phyloP scores from a whole-genome alignment of 2,113 vertebrate species.

The Turnix velox region DNA sequence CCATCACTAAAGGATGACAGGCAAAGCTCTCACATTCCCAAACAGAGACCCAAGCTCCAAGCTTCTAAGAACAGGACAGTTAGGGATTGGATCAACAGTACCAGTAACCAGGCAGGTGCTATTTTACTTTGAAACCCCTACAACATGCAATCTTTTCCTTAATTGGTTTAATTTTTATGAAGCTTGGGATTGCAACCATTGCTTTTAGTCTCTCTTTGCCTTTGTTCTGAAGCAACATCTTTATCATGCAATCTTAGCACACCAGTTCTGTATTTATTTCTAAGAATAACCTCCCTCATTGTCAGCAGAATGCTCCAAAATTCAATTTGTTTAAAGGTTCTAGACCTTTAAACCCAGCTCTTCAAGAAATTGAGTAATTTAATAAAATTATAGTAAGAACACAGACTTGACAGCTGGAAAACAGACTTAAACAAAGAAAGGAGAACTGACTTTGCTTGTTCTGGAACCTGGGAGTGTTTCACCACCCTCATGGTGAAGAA shows the following conservation, averaged over 20 bases:
- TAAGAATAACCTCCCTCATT: not conserved
- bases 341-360: not conserved
- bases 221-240: not conserved
- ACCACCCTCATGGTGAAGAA: too few species aligned
- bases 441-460: not conserved
- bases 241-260: not conserved
- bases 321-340: not conserved
- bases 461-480: not conserved
- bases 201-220: not conserved
- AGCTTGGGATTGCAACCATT: not conserved
- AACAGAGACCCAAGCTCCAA: not conserved
- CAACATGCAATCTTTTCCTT: not conserved
- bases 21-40: not conserved
- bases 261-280: not conserved
- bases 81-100: not conserved
- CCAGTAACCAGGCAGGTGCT: not conserved
- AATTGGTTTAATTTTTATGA: not conserved
- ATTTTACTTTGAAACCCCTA: not conserved
- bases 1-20: not conserved
- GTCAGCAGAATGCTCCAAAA: not conserved
- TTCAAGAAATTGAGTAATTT: not conserved
- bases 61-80: not conserved
- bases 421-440: not conserved
- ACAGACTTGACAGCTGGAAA: not conserved
- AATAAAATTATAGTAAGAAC: not conserved